phyloP scores from a whole-genome alignment of 2,797 vertebrate species.

The Micrastur ruficollis region DNA sequence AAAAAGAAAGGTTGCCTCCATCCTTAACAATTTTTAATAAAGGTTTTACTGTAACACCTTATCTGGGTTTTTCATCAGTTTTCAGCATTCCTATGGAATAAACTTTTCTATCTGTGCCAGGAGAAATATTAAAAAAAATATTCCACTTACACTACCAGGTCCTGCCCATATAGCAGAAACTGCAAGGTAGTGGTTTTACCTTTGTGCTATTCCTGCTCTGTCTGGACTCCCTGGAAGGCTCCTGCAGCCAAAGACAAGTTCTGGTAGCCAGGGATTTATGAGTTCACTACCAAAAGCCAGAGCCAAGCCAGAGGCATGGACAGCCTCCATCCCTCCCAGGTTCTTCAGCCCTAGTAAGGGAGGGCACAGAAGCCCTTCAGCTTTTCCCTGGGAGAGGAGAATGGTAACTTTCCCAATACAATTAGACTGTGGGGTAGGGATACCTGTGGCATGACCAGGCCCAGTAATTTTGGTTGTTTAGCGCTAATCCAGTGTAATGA shows the following conservation, averaged over 20 bases:
- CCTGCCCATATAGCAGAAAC: neutral
- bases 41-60: slow-evolving; percentile 17
- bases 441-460: neutral
- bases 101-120: neutral
- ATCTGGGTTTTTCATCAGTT: slow-evolving; percentile 23
- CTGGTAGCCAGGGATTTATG: slow-evolving; percentile 18
- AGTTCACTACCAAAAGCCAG: neutral
- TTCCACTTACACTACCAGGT: neutral
- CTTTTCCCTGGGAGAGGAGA: neutral
- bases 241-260: neutral
- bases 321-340: neutral
- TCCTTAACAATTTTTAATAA: slow-evolving; percentile 17
- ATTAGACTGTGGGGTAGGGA: neutral
- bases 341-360: neutral
- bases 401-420: neutral
- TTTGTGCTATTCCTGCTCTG: neutral
- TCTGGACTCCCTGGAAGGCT: neutral
- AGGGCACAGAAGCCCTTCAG: neutral
- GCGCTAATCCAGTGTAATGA: neutral
- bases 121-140: neutral
- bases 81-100: neutral
- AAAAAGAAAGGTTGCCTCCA: neutral
- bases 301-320: neutral
- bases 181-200: neutral
- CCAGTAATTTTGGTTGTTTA: neutral